Evolutionary conservation across 2,113 vertebrate genomes (phyloP), one percentile per base, ranked within the genome.

Genomic region (Coryphaenoides rupestris): DNA sequence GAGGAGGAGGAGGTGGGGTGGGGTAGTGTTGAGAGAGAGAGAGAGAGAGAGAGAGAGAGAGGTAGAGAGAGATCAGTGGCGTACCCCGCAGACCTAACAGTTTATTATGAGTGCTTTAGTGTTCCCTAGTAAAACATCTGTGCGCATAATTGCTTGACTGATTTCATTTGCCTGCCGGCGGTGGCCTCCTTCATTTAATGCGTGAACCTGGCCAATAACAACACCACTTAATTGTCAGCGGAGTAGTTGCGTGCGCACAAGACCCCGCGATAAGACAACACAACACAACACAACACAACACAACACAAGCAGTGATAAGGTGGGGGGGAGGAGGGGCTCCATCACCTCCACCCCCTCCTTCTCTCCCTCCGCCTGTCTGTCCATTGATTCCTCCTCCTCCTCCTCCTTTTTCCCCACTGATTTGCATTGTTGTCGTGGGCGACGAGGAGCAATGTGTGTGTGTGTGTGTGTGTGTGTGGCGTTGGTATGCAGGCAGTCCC

Each of bases 41-140:
- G 28, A 33, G 28, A 5, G 28, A n/a, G 13, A 40, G 33, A 40
- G 33, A 40, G 33, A 13, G 33, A 40, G 28, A 33, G 28, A 5
- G 28, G 10, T 7, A 40, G 33, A 40, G 33, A 40, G 33, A 40
- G 33, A 40, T 40, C 33, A 40, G 33, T 40, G 33, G 33, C 13
- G 33, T 40, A 40, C 33, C 33, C 33, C 13, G 9, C 33, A 69
- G 73, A 70, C 62, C 69, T 75, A 68, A 52, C 49, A 68, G 55
- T 70, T 74, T 69, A 78, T 77, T 77, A 80, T 60, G 68, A 57
- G 75, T 63, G 67, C 69, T 78, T 76, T 63, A 63, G 71, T 69
- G 66, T 66, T 70, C 70, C 49, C 62, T 59, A 55, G 70, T 76
- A 66, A 75, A 79, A 74, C 83, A 78, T 78, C 75, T 75, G 78